These are phyloP conservation scores for Suncus etruscus DNA, from an alignment of 2,113 vertebrate species.

Conservation along the genomic window DNA sequence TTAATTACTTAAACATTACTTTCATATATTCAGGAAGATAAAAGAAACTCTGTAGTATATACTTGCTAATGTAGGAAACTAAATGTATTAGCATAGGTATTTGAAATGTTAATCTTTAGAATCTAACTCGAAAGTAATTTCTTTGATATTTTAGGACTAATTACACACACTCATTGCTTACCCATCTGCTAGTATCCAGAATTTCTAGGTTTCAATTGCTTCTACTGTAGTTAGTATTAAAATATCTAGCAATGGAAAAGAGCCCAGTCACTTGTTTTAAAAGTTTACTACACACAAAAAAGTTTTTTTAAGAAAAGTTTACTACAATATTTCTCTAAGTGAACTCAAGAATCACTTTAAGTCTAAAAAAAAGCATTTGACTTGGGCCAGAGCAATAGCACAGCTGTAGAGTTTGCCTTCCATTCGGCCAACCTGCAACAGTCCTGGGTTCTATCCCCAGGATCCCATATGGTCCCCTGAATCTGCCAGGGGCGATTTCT, in stretches of 20 bases:
- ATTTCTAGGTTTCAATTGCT: not conserved
- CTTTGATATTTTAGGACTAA: not conserved
- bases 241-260: not conserved
- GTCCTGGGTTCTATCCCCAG: too few relatives aligned
- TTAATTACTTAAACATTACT: not conserved
- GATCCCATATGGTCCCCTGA: too few relatives aligned
- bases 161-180: not conserved
- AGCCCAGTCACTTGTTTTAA: not conserved
- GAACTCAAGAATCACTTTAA: not conserved
- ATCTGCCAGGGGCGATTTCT: too few relatives aligned
- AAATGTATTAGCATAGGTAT: not conserved
- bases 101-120: slow-evolving; percentile 5
- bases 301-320: not conserved
- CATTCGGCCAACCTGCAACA: too few relatives aligned
- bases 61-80: not conserved
- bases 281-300: not conserved
- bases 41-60: not conserved
- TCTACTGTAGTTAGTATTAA: not conserved
- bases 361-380: not conserved
- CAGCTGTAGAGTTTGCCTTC: too few relatives aligned
- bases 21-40: not conserved
- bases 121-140: not conserved
- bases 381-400: too few relatives aligned
- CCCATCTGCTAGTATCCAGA: not conserved
- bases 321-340: not conserved